These are phyloP conservation scores for Coluber constrictor DNA, from an alignment of 2,797 vertebrate genomes.

Conservation along the genomic window DNA sequence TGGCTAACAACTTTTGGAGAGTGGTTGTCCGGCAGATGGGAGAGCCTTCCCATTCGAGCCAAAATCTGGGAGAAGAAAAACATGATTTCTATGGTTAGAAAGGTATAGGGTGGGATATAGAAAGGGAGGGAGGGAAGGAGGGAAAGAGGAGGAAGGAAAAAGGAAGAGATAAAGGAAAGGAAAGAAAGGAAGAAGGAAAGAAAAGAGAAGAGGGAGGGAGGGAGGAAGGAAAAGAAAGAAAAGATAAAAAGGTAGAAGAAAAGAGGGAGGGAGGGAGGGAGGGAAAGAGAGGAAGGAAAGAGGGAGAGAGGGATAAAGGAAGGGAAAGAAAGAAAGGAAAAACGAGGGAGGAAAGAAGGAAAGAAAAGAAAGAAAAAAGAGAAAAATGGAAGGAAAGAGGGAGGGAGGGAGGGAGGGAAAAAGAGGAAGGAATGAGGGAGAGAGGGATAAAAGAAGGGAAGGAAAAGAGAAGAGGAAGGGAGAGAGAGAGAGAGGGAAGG, in stretches of 20 bases:
- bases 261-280: too few relatives aligned
- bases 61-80: background rate
- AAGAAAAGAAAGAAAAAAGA: background rate
- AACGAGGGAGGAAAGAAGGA: too few relatives aligned
- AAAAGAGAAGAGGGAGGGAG: background rate
- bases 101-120: background rate
- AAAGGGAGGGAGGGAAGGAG: too few relatives aligned
- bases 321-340: too few relatives aligned
- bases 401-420: background rate
- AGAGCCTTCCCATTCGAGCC: background rate
- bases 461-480: background rate
- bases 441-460: too few relatives aligned
- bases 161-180: background rate
- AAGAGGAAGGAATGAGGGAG: background rate
- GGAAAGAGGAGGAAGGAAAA: too few relatives aligned
- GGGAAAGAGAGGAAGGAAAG: too few relatives aligned
- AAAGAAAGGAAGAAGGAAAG: too few relatives aligned
- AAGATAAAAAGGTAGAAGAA: fast-evolving
- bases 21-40: background rate
- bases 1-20: background rate
- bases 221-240: too few relatives aligned
- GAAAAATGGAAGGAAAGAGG: too few relatives aligned
- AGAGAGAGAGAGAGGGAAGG: background rate
- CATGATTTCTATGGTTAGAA: background rate
- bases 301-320: too few relatives aligned